Evolutionary conservation across 2,888 invertebrate species (phyloP).

Genomic region (Lamellibrachia satsuma): DNA sequence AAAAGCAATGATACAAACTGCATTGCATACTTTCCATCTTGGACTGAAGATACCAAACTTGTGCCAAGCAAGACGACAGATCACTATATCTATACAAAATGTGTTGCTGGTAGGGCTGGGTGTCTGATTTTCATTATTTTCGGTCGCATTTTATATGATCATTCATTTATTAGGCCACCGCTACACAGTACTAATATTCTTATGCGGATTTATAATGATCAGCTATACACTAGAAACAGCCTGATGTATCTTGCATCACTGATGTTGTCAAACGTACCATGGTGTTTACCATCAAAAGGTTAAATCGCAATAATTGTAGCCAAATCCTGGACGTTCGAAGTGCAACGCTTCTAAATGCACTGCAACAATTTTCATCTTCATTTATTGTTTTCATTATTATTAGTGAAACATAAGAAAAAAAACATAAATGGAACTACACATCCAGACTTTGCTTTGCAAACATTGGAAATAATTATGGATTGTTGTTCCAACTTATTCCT

Average conservation of each 20-base stretch:
- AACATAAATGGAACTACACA: too few relatives aligned
- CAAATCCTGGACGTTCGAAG: too few relatives aligned
- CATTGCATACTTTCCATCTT: neutral
- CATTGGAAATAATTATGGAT: too few relatives aligned
- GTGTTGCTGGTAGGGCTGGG: neutral
- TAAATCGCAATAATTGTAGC: too few relatives aligned
- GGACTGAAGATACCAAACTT: neutral
- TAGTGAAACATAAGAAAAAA: too few relatives aligned
- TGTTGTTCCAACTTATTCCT: too few relatives aligned
- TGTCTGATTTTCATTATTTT: neutral
- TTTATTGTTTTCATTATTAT: too few relatives aligned
- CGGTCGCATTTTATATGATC: neutral
- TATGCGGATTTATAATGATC: neutral
- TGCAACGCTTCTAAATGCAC: too few relatives aligned
- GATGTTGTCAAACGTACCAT: neutral
- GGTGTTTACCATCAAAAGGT: too few relatives aligned
- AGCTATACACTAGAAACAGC: conserved; percentile 4
- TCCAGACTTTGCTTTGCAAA: too few relatives aligned
- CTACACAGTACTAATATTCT: neutral
- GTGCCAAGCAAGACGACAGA: neutral
- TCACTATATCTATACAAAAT: neutral
- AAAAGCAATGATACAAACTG: neutral
- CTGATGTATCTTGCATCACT: neutral
- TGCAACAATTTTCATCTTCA: too few relatives aligned
- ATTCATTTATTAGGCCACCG: neutral